Conservation (phyloP, 2,797 vertebrate species). For the Stomatorhinus walkeri region DNA sequence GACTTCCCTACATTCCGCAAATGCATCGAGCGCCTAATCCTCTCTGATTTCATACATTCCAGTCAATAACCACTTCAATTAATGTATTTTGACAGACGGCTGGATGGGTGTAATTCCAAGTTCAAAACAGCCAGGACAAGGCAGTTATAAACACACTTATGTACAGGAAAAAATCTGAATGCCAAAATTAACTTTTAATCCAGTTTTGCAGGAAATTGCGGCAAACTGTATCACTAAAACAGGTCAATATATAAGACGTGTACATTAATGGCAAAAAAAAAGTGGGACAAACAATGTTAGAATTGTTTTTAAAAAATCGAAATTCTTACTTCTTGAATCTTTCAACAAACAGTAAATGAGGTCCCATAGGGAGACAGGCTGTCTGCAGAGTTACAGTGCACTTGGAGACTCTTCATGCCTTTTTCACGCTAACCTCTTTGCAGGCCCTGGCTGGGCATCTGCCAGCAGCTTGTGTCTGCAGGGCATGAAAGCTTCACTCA, state of each 20-base stretch:
- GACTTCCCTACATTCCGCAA: background rate
- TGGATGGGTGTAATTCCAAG: background rate
- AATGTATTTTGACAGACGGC: background rate
- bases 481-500: slow-evolving; percentile 16
- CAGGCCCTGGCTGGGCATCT: slow-evolving; percentile 3
- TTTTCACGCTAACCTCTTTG: slow-evolving; percentile 10
- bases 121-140: background rate
- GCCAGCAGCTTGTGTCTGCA: slow-evolving; percentile 23
- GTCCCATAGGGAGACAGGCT: background rate
- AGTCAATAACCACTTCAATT: background rate
- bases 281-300: background rate
- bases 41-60: background rate
- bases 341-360: slow-evolving; percentile 12
- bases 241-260: background rate
- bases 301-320: background rate
- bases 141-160: background rate
- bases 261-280: background rate
- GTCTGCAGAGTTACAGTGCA: background rate
- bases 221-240: background rate
- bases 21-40: background rate
- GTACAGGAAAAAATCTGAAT: background rate
- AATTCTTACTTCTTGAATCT: background rate
- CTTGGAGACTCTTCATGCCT: slow-evolving; percentile 24
- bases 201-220: background rate
- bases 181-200: background rate